These are phyloP conservation scores for Miniopterus natalensis DNA, from an alignment of 2,113 vertebrate genomes.

Conservation along the genomic window DNA sequence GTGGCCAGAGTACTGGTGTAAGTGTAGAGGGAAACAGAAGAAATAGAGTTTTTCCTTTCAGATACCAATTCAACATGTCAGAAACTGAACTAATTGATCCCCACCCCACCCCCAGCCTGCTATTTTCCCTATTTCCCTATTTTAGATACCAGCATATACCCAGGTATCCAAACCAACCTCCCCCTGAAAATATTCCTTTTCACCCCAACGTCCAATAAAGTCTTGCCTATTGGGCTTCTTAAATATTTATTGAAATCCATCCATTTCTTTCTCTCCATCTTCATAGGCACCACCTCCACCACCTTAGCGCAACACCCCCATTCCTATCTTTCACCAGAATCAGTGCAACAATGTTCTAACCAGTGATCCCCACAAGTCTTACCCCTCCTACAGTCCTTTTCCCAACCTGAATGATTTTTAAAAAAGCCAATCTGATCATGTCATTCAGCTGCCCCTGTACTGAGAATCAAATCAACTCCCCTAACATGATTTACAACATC, in stretches of 20 bases:
- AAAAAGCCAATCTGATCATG: not conserved
- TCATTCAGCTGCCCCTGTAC: not conserved
- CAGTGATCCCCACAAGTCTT: not conserved
- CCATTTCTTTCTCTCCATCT: not conserved
- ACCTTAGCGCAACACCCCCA: not conserved
- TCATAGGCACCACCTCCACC: not conserved
- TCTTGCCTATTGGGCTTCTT: not conserved
- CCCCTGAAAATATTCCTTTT: not conserved
- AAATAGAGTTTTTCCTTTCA: not conserved
- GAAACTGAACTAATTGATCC: not conserved
- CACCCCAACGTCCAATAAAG: not conserved
- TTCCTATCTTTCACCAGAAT: not conserved
- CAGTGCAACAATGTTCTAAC: not conserved
- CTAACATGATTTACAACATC: not conserved
- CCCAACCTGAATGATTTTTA: not conserved
- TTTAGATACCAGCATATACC: not conserved
- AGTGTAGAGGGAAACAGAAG: not conserved
- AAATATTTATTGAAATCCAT: not conserved
- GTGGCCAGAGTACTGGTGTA: not conserved
- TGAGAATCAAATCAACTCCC: not conserved
- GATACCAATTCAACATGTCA: not conserved
- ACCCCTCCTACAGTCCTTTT: not conserved
- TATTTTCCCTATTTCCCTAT: not conserved
- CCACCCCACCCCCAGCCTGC: not conserved
- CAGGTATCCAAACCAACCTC: conserved; percentile 9